Evolutionary conservation across 1,140 invertebrate genomes (phyloP), one percentile per base, ranked within the genome.

Genomic region (Drosophila neocordata): DNA sequence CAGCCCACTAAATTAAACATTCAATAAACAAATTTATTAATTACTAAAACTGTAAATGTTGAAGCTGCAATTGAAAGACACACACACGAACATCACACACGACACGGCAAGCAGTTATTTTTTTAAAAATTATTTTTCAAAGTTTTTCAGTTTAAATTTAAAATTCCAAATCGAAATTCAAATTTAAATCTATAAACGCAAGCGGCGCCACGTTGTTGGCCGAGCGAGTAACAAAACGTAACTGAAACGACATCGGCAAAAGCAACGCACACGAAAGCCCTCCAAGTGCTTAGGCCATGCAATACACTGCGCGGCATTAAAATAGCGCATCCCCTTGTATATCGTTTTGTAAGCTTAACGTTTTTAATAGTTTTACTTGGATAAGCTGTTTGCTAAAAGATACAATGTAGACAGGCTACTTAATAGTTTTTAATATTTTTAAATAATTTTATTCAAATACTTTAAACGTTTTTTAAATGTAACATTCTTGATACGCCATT

Each of bases 171-270:
- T 34, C 11, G 8, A 34, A 68, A 53, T 44, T 12, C 5, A 52
- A 35, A 48, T 38, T 62, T 27, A 56, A 61, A 60, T 52, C 51
- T 35, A 65, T 7, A 74, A 63, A 70, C 63, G 38, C 63, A 76
- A 66, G 79, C 83, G 83, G 31, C 83, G 76, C 52, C 73, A 77
- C 71, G 79, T 77, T 69, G 79, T 70, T 79, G 51, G 56, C 65
- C 67, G 75, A 64, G 31, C 83, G 79, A 77, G 56, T 77, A 73
- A 71, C 79, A 82, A 73, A 88, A 79, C 67, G 69, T 73, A 69
- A 88, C 83, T 88, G 64, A 82, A 70, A 34, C 31, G 44, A 38
- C 34, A 37, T 48, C 22, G 22, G 65, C 56, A 71, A 52, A 38
- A 37, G 34, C 53, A 41, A 52, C 20, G 18, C 58, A 53, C 41